A percentile compares a stretch with the other conserved stretches of the same genome.
These are phyloP conservation scores for Drosophila sproati DNA, from an alignment of 1,140 invertebrate species.

Conservation along the genomic window DNA sequence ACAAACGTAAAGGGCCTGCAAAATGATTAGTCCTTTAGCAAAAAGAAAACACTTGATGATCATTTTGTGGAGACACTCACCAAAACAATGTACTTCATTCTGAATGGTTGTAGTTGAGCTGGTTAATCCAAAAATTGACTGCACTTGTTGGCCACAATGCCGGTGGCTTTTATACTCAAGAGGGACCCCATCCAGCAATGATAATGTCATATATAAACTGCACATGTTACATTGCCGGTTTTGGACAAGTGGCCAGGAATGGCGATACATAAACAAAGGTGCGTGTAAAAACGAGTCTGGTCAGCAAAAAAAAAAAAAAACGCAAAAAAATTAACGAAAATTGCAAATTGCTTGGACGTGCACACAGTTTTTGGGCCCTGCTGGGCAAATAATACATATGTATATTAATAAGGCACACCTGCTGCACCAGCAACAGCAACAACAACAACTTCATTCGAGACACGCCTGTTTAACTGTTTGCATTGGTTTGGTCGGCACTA, in stretches of 20 bases:
- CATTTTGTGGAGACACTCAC: conserved; percentile 47
- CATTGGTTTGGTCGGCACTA: conserved; percentile 15
- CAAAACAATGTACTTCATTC: conserved; percentile 74
- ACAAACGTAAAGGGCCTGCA: conserved; percentile 69
- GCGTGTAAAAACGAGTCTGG: conserved; percentile 58
- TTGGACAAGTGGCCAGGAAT: conserved; percentile 53
- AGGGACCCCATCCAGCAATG: conserved; percentile 41
- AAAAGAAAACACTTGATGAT: not conserved
- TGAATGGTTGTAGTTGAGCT: conserved; percentile 46
- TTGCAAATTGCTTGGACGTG: conserved; percentile 25
- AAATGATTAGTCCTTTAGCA: not conserved
- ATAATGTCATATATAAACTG: conserved; percentile 79
- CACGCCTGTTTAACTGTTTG: conserved; percentile 20
- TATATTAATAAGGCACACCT: conserved; percentile 9
- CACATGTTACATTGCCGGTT: conserved; percentile 49
- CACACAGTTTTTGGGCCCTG: conserved; percentile 18
- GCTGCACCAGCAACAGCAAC: conserved; percentile 4
- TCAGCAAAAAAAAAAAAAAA: conserved; percentile 34
- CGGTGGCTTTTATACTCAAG: conserved; percentile 64
- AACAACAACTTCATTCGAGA: not conserved
- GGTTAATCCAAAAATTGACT: conserved; percentile 75
- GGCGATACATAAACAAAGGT: conserved; percentile 69
- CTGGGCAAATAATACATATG: conserved; percentile 32
- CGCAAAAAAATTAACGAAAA: conserved; percentile 48
- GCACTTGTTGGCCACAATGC: conserved; percentile 47